Base-by-base conservation (phyloP, 1,140 invertebrate genomes). In the Hetaerina americana region DNA sequence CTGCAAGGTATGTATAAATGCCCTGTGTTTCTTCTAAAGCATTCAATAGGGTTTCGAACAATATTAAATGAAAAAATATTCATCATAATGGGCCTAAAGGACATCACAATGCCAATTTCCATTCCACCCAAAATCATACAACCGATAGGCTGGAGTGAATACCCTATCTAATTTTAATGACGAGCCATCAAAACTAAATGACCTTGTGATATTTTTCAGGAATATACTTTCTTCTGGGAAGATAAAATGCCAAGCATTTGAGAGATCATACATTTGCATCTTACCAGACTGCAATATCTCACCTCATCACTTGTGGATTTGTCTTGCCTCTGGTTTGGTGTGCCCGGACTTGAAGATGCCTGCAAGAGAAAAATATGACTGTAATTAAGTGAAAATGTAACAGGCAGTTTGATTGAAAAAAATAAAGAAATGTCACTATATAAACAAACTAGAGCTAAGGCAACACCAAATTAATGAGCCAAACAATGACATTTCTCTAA, bases 301-400 rank as follows among this genome's bases (percentile, higher is more conserved):
- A 96, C 94, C 92, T 97, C 95, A 81, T 97, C 95, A 78, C 93
- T 96, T 74, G 91, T 92, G 69, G 92, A 90, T 79, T 96, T 95
- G 83, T 97, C 94, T 78, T 95, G 91, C 67, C 93, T 85, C 77
- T 94, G 93, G 69, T 80, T 80, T 66, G 90, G 89, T 29, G 88
- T 90, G 76, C 91, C 90, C 71, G 92, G 92, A 75, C 90, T 90
- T 66, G 87, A 85, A 74, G 89, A 87, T 73, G 91, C 87, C 84
- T 91, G 86, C 26, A 76, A 72, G 70, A 71, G 26, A 72, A 69
- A 74, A 75, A 69, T 66, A 69, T 66, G 26, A 15, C 26, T 70
- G 29, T 68, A 26, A 69, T 27, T 66, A 74, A 8, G 71, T 40
- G 27, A 73, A 3, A 24, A 66, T 6, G 22, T 12, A 2, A 3